phyloP scores from a whole-genome alignment of 2,888 invertebrate species.

The Melitaea athalia region DNA sequence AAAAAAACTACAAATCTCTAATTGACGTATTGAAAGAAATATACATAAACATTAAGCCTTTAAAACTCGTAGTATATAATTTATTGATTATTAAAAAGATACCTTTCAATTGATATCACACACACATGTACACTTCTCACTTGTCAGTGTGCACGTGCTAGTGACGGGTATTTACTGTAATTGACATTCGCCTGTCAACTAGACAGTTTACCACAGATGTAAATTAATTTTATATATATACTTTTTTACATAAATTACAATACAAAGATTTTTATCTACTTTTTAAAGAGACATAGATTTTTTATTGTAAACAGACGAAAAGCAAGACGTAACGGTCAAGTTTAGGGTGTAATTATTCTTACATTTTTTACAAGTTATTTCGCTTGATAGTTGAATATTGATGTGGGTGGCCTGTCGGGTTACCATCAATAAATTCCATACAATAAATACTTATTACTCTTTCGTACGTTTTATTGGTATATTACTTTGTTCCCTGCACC shows the following conservation, averaged over 20 bases:
- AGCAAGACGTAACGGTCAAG: too few relatives aligned
- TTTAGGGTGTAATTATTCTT: too few relatives aligned
- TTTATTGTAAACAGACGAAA: not conserved
- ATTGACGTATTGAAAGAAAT: not conserved
- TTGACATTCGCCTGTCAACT: constrained; percentile 27
- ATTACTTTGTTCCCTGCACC: not conserved
- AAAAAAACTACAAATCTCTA: too few relatives aligned
- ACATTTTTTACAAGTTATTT: not conserved
- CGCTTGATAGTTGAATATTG: not conserved
- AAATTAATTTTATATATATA: not conserved
- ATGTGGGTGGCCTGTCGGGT: not conserved
- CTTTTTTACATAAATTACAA: not conserved
- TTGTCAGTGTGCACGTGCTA: constrained; percentile 26
- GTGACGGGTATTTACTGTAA: constrained; percentile 31
- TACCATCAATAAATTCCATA: not conserved
- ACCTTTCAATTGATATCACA: constrained; percentile 1
- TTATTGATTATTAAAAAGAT: not conserved
- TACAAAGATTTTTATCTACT: too few relatives aligned
- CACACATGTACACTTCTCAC: constrained; percentile 8
- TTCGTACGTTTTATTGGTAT: not conserved
- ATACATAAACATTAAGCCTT: not conserved
- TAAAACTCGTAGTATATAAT: too few relatives aligned
- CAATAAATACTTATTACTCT: not conserved
- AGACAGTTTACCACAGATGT: constrained; percentile 23
- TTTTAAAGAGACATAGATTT: not conserved